These are phyloP conservation scores for Rousettus madagascariensis DNA, from an alignment of 2,797 vertebrate genomes.

Conservation along the genomic window DNA sequence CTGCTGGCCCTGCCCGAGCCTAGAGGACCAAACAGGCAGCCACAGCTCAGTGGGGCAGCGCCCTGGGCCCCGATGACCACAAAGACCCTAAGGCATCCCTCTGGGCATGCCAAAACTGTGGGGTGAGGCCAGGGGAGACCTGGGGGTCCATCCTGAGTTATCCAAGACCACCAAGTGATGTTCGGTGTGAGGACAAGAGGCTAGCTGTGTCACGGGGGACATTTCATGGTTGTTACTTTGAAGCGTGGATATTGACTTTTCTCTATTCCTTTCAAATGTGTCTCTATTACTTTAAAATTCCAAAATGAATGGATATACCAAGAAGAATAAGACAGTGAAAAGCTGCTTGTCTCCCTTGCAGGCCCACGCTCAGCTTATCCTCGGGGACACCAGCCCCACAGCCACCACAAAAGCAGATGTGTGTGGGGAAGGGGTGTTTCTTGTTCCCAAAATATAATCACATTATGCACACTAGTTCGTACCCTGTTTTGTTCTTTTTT, in stretches of 20 bases:
- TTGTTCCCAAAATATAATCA: too few relatives aligned
- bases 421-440: too few relatives aligned
- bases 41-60: neutral
- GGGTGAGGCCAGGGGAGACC: too few relatives aligned
- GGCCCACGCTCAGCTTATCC: too few relatives aligned
- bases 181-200: neutral
- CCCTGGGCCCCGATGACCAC: too few relatives aligned
- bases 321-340: neutral
- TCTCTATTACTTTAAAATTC: neutral
- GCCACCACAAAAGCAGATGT: too few relatives aligned
- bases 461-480: fast-evolving
- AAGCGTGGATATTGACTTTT: neutral
- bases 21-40: neutral
- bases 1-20: neutral
- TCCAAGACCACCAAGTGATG: neutral
- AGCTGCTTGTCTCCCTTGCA: too few relatives aligned
- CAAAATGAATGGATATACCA: too few relatives aligned
- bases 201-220: too few relatives aligned
- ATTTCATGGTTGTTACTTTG: neutral
- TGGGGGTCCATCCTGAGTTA: neutral
- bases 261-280: neutral
- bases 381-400: too few relatives aligned
- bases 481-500: neutral
- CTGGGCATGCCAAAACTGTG: neutral
- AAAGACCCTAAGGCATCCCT: fast-evolving